These are phyloP conservation scores for Sebastes diaconus DNA, from an alignment of 2,797 vertebrate genomes.

Conservation along the genomic window DNA sequence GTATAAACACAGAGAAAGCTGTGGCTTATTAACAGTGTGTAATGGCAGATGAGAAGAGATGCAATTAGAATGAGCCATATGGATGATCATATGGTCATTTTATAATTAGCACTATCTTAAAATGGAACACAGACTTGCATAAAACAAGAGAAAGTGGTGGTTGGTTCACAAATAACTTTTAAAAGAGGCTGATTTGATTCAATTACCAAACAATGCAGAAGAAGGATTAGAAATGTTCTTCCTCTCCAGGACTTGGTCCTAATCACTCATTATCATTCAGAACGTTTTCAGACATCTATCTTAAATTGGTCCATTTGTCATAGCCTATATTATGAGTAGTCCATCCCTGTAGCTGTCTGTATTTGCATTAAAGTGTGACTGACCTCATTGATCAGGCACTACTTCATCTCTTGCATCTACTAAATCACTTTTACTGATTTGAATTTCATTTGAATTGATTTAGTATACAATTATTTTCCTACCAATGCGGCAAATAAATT, in stretches of 20 bases:
- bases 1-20: constrained; percentile 60
- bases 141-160: constrained; percentile 40
- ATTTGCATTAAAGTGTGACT: constrained; percentile 2
- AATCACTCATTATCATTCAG: constrained; percentile 8
- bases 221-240: neutral
- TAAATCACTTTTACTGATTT: neutral
- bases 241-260: neutral
- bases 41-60: constrained; percentile 72
- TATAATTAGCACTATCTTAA: constrained; percentile 79
- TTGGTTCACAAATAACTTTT: constrained; percentile 51
- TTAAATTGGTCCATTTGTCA: constrained; percentile 27
- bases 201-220: constrained; percentile 10
- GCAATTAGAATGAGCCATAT: constrained; percentile 80
- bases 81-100: constrained; percentile 80
- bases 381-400: neutral
- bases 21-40: constrained; percentile 65
- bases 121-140: constrained; percentile 64
- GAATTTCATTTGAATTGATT: neutral
- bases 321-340: neutral
- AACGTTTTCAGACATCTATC: constrained; percentile 1
- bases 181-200: constrained; percentile 23
- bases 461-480: neutral
- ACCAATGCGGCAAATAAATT: neutral
- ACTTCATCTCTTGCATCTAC: neutral
- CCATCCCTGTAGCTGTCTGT: neutral